Evolutionary conservation across 2,113 vertebrate genomes (phyloP).

Genomic region (Atractosteus spatula): DNA sequence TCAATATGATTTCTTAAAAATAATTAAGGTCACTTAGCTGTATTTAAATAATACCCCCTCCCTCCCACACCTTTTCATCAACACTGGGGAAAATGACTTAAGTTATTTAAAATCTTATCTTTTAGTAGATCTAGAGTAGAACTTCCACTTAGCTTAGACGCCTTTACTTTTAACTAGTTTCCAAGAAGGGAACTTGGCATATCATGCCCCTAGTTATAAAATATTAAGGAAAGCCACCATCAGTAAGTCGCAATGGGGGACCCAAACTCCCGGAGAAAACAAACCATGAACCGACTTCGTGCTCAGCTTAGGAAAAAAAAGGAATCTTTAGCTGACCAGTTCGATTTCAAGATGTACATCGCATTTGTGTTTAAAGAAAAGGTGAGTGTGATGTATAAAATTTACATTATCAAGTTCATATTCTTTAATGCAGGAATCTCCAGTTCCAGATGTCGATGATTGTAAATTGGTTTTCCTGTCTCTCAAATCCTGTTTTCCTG

Average conservation of each 20-base stretch:
- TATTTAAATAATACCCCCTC: constrained; percentile 41
- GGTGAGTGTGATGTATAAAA: constrained; percentile 62
- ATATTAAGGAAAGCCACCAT: constrained; percentile 51
- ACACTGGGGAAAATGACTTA: constrained; percentile 60
- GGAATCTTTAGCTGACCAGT: constrained; percentile 99
- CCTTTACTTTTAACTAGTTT: constrained; percentile 45
- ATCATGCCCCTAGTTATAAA: constrained; percentile 37
- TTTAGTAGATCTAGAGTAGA: constrained; percentile 52
- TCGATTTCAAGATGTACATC: constrained; percentile 99
- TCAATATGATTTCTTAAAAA: constrained; percentile 55
- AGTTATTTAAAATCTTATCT: constrained; percentile 43
- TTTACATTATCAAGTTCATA: no score
- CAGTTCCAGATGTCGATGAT: no score
- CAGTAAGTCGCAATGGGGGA: constrained; percentile 92
- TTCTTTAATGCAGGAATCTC: no score
- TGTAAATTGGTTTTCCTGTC: no score
- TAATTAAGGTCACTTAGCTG: constrained; percentile 43
- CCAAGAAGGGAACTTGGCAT: constrained; percentile 46
- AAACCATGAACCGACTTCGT: constrained; percentile 98
- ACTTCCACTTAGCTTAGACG: constrained; percentile 45
- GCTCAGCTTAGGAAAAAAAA: constrained; percentile 99
- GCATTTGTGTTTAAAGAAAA: constrained; percentile 99
- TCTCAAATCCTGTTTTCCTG: no score
- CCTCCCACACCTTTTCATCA: constrained; percentile 42
- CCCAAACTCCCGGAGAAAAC: constrained; percentile 97